Evolutionary conservation across 2,113 vertebrate species (phyloP), one percentile per base, ranked within the genome.

Genomic region (Pao palembangensis): DNA sequence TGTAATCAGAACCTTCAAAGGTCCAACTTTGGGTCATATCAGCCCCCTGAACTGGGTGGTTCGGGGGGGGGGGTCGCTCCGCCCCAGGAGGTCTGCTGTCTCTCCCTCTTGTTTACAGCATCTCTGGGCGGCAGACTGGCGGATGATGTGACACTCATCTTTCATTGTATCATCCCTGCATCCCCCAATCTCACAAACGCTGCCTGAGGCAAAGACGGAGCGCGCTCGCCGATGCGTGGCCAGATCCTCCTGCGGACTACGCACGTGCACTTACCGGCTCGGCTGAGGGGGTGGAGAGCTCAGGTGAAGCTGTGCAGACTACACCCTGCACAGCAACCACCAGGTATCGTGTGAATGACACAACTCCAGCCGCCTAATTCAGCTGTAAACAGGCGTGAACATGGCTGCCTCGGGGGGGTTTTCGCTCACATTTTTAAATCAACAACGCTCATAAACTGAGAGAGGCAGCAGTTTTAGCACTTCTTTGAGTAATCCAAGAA

Each of bases 91-190:
- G 55, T 65, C 67, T 47, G 61, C 31, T 54, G 64, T 54, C 69
- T 55, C 71, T 67, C 58, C 42, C 61, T 51, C 64, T 68, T 80
- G 80, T 88, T 89, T 88, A 88, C 87, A 86, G 83, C 84, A 84
- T 72, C 69, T 68, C 67, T 0, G 20, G 69, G 73, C 73, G 82
- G 81, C 85, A 76, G 74, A 67, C 81, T 88, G 89, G 89, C 85
- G 76, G 85, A 88, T 83, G 83, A 82, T 60, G 73, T 76, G 86
- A 85, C 85, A 88, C 70, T 64, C 47, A 42, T 67, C 73, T 38
- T 6, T 75, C 70, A 50, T 65, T 63, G 65, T 87, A 82, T 78
- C 86, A 79, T 74, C 75, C 53, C 61, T 48, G 49, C 64, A 70
- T 54, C 56, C 58, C 58, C 44, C 49, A 7, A 20, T 54, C 49